Base-by-base conservation (phyloP, 1,140 invertebrate genomes). In the Drosophila lacertosa region DNA sequence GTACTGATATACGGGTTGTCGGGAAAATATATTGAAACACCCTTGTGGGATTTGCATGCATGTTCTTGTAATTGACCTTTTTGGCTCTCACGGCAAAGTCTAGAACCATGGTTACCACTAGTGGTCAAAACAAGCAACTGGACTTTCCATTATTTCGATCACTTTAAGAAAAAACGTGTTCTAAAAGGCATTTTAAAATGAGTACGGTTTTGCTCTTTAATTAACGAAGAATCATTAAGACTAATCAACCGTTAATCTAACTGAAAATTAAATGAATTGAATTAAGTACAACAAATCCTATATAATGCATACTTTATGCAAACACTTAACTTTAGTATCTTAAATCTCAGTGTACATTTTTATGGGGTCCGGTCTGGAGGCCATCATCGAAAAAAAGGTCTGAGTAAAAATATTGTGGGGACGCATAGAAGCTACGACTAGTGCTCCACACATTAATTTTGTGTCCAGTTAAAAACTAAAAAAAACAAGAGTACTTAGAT, bases 91-190 rank as follows among this genome's bases (percentile, higher is more conserved):
- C 67, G 48, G 54, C 45, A 50, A 32, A 62, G 42, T 69, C 45
- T 62, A 86, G 20, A 65, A 24, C 82, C 81, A 86, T 86, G 81
- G 81, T 81, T 68, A 86, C 81, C 69, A 55, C 37, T 60, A 29
- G 50, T 88, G 81, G 82, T 88, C 81, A 86, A 57, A 88, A 86
- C 81, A 86, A 62, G 35, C 58, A 50, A 84, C 80, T 86, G 81
- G 81, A 86, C 81, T 88, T 86, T 86, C 81, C 81, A 86, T 71
- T 77, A 88, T 81, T 74, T 74, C 73, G 60, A 7, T 7, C 26
- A 29, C 26, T 29, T 6, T 7, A 29, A 29, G 7, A 29, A 29
- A 29, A 9, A 1, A 5, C 1, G 2, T 1, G 4, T 6, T 26
- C 26, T 7, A 9, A 29, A 29, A n/a, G n/a, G n/a, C n/a, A n/a